phyloP scores from a whole-genome alignment of 2,888 invertebrate species.

The Diaprepes abbreviatus region DNA sequence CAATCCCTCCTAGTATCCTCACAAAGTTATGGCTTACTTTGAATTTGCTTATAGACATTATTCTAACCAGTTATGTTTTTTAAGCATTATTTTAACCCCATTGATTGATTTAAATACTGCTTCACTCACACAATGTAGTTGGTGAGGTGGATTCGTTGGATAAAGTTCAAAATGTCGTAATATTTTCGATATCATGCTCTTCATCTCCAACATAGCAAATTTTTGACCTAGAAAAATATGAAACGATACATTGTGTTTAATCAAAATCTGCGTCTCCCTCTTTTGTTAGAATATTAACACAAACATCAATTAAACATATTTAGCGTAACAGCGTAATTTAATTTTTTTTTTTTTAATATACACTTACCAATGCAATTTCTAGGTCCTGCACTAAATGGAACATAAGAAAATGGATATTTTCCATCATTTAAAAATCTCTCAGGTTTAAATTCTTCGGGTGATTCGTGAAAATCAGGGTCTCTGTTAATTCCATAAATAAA shows the following conservation, averaged over 20 bases:
- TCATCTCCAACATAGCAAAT: conserved; percentile 71
- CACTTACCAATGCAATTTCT: conserved; percentile 49
- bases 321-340: conserved; percentile 57
- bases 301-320: conserved; percentile 59
- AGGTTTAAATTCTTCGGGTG: conserved; percentile 41
- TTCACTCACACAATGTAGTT: conserved; percentile 37
- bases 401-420: conserved; percentile 36
- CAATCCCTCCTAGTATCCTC: too few relatives aligned
- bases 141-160: conserved; percentile 49
- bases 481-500: conserved; percentile 33
- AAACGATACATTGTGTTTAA: conserved; percentile 67
- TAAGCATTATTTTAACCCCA: conserved; percentile 43
- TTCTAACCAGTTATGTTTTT: conserved; percentile 30
- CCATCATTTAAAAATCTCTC: conserved; percentile 33
- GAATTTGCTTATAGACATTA: too few relatives aligned
- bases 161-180: conserved; percentile 67
- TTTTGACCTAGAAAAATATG: conserved; percentile 61
- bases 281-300: too few relatives aligned
- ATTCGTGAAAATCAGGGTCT: conserved; percentile 31
- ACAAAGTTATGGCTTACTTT: too few relatives aligned
- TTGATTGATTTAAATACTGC: conserved; percentile 47
- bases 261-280: conserved; percentile 58
- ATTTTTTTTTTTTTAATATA: background rate
- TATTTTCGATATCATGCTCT: conserved; percentile 70
- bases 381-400: conserved; percentile 51